These are phyloP conservation scores for Drosophila mercatorum DNA, from an alignment of 2,888 invertebrate genomes.

Conservation along the genomic window DNA sequence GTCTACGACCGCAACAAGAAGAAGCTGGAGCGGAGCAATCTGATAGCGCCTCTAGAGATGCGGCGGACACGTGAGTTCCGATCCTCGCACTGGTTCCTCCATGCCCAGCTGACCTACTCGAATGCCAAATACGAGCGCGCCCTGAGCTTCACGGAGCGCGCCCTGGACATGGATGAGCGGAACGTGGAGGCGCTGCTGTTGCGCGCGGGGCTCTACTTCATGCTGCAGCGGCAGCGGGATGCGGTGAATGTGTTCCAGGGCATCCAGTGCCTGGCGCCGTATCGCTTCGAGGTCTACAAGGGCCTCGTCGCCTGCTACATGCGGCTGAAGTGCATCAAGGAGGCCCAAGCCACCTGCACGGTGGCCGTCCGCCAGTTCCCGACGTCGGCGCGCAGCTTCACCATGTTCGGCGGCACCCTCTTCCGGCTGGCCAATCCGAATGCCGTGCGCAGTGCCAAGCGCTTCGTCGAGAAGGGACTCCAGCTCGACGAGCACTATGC, in stretches of 20 bases:
- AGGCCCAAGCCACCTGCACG: constrained; percentile 90
- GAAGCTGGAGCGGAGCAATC: constrained; percentile 87
- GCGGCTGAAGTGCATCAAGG: constrained; percentile 88
- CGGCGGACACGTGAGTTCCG: constrained; percentile 83
- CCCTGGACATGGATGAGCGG: constrained; percentile 87
- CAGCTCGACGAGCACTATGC: constrained; percentile 89
- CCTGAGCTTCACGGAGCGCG: constrained; percentile 90
- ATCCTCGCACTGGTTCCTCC: constrained; percentile 90
- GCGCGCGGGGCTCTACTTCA: constrained; percentile 86
- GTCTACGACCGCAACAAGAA: constrained; percentile 87
- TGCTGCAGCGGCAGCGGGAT: constrained; percentile 79
- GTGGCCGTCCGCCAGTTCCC: constrained; percentile 90
- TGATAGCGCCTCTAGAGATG: constrained; percentile 84
- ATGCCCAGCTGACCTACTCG: constrained; percentile 89
- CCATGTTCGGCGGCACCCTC: constrained; percentile 90
- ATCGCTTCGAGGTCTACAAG: constrained; percentile 89
- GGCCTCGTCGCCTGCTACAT: constrained; percentile 91
- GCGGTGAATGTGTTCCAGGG: constrained; percentile 78
- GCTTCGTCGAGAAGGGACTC: constrained; percentile 89
- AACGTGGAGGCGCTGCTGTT: constrained; percentile 90
- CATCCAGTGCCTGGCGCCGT: constrained; percentile 79
- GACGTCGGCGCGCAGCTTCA: constrained; percentile 89
- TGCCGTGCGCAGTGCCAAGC: constrained; percentile 86
- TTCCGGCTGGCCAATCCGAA: constrained; percentile 87
- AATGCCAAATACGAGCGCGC: constrained; percentile 87